A percentile compares a stretch with the other conserved stretches of the same genome.
Conservation (phyloP, 2,113 vertebrate species). For the Sarotherodon lohbergeri region DNA sequence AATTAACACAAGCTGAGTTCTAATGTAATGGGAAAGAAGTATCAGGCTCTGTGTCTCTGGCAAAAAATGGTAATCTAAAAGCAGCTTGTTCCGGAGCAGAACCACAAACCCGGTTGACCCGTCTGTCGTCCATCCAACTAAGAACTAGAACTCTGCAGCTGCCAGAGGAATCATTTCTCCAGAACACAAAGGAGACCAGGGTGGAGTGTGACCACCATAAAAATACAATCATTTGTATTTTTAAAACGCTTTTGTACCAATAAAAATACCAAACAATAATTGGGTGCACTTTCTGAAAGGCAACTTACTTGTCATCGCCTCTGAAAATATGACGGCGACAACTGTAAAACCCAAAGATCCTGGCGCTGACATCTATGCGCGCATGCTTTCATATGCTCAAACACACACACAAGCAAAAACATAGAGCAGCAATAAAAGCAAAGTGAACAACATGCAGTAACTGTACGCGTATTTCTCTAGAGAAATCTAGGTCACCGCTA, state of each 20-base stretch:
- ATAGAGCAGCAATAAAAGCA: neutral
- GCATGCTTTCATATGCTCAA: neutral
- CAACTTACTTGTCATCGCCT: slow-evolving; percentile 49
- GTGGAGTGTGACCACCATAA: slow-evolving; percentile 48
- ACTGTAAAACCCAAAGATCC: slow-evolving; percentile 40
- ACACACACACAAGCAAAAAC: neutral
- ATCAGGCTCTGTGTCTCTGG: slow-evolving; percentile 31
- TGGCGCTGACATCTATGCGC: neutral
- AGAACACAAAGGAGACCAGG: slow-evolving; percentile 52
- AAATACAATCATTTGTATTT: slow-evolving; percentile 61
- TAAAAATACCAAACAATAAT: slow-evolving; percentile 64
- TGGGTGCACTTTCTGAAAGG: slow-evolving; percentile 20
- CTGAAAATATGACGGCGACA: slow-evolving; percentile 51
- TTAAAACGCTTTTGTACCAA: slow-evolving; percentile 56
- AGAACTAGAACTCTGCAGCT: slow-evolving; percentile 48
- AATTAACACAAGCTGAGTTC: slow-evolving; percentile 31
- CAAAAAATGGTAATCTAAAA: slow-evolving; percentile 45
- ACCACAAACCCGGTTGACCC: slow-evolving; percentile 62
- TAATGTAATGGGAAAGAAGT: slow-evolving; percentile 29
- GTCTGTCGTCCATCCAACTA: slow-evolving; percentile 49
- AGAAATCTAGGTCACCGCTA: slow-evolving; percentile 54
- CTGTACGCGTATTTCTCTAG: slow-evolving; percentile 6
- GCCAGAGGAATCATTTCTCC: slow-evolving; percentile 46
- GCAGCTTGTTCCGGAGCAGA: slow-evolving; percentile 46
- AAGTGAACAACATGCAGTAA: slow-evolving; percentile 40